Evolutionary conservation across 2,888 invertebrate species (phyloP), one percentile per base, ranked within the genome.

Genomic region (Epinotia nisella): DNA sequence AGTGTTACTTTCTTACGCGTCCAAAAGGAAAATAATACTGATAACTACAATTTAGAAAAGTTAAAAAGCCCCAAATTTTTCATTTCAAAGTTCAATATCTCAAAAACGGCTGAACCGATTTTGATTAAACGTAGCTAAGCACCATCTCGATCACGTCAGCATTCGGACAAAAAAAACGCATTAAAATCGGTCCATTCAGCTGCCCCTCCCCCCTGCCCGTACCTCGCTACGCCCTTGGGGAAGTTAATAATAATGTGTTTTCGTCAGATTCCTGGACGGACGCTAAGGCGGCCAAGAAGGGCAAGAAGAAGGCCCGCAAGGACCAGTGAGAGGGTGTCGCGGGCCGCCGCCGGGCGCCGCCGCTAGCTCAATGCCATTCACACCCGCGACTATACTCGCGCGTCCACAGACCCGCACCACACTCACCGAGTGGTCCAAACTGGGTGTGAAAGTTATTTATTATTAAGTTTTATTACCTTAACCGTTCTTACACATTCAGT

Each of bases 251-350:
- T 11, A 51, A 29, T 60, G 55, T 35, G 58, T 53, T 13, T 75
- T 29, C 88, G 85, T 21, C 88, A 96, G 96, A 96, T 88, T 93
- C 95, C 41, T 97, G 96, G 96, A 95, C 96, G 79, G 97, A 97
- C 83, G 95, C 96, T 19, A 96, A 96, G 86, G 94, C 95, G 86
- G 94, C 95, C 70, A 96, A 96, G 88, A 96, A 96, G 83, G 95
- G 95, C 89, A 96, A 96, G 95, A 96, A 96, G 94, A 96, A 96
- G 92, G 95, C 95, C 75, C 95, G 96, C 84, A 95, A 96, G 85
- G 96, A 96, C 83, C 95, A 96, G 90, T 96, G 95, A 95, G 84
- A 80, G 83, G 86, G 82, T 86, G 85, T 85, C 73, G 71, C 71
- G 76, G 64, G 77, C 82, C 60, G 60, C 82, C 79, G 82, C 80